These are phyloP conservation scores for Umimayanthus kanabou DNA, from an alignment of 92 coral and sea anemone species.

Conservation along the genomic window DNA sequence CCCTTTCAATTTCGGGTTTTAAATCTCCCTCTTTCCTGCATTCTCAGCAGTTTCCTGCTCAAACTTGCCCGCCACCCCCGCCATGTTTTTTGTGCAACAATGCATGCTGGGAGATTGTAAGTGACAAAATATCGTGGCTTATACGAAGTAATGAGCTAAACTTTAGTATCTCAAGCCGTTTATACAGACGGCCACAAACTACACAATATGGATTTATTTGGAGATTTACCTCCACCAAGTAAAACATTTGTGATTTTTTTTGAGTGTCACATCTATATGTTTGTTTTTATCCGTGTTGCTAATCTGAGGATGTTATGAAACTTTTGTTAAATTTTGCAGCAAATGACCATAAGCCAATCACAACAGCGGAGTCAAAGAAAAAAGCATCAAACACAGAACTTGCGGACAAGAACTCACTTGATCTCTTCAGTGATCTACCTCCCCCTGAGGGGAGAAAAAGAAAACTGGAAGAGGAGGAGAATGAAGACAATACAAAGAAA, in stretches of 20 bases:
- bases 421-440: constrained; percentile 55
- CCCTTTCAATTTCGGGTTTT: not conserved
- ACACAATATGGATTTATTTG: constrained; percentile 61
- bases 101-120: constrained; percentile 21
- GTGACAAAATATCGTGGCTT: constrained; percentile 20
- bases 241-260: not conserved
- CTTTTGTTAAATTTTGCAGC: constrained; percentile 24
- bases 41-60: constrained; percentile 31
- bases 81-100: constrained; percentile 3
- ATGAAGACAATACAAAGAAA: constrained; percentile 42
- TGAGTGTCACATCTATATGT: not conserved
- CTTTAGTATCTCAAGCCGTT: not conserved
- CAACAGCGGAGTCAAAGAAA: not conserved
- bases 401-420: not conserved
- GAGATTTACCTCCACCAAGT: constrained; percentile 79
- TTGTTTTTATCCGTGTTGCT: not conserved
- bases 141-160: not conserved
- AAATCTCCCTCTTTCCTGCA: constrained; percentile 37
- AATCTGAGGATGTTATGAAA: no score
- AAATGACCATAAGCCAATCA: constrained; percentile 24
- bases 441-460: constrained; percentile 52
- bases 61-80: constrained; percentile 24
- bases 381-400: not conserved
- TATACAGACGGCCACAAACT: not conserved
- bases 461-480: constrained; percentile 38